Percentiles rank a stretch among this genome's conserved stretches.
These are phyloP conservation scores for Melanotaenia nigrans DNA, from an alignment of 2,797 vertebrate genomes.

Conservation along the genomic window DNA sequence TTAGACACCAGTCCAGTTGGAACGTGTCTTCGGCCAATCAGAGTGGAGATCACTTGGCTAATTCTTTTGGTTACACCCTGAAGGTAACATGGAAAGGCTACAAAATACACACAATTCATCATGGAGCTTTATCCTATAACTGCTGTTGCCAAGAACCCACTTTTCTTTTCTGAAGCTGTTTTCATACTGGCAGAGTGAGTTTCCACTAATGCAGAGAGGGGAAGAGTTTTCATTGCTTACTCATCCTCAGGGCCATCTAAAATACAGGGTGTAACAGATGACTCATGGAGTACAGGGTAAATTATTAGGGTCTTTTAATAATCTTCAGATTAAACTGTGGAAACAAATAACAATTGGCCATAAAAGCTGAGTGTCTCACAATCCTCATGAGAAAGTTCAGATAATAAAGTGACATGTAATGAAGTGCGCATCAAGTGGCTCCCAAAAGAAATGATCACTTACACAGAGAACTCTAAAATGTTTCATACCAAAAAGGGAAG, in stretches of 20 bases:
- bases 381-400: constrained; percentile 12
- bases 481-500: constrained; percentile 10
- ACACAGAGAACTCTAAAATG: neutral
- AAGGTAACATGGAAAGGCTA: constrained; percentile 25
- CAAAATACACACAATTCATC: constrained; percentile 15
- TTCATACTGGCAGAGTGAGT: constrained; percentile 36
- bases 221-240: constrained; percentile 45
- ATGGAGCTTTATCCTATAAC: neutral
- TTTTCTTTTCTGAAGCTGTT: constrained; percentile 26
- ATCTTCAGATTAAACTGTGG: constrained; percentile 24
- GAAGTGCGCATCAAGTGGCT: neutral
- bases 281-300: constrained; percentile 40
- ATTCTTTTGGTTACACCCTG: constrained; percentile 20
- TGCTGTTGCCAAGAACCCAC: neutral
- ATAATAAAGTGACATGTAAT: constrained; percentile 28
- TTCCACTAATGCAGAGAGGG: constrained; percentile 45
- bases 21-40: constrained; percentile 40
- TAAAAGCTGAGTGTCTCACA: constrained; percentile 4
- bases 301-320: constrained; percentile 19
- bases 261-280: constrained; percentile 58
- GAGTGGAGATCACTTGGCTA: constrained; percentile 10
- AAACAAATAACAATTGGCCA: constrained; percentile 31
- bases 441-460: constrained; percentile 8
- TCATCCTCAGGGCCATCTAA: constrained; percentile 64
- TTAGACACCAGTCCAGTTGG: constrained; percentile 12